Evolutionary conservation across 2,797 vertebrate species (phyloP).

Genomic region (Sorex maritimensis): DNA sequence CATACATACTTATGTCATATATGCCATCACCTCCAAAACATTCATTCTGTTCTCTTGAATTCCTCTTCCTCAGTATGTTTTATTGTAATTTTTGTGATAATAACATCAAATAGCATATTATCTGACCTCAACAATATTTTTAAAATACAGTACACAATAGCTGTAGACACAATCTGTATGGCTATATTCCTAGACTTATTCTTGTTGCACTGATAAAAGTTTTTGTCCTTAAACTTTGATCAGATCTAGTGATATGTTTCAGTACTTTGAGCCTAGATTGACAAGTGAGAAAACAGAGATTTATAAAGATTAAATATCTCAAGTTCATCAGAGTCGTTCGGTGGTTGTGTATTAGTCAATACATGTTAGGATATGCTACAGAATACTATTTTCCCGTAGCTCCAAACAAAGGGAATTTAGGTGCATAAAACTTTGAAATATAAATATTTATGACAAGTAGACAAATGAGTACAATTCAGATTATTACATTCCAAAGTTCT

Average conservation of each 20-base stretch:
- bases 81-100: background rate
- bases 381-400: background rate
- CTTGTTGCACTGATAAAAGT: background rate
- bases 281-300: background rate
- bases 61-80: background rate
- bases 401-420: background rate
- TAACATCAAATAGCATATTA: background rate
- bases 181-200: background rate
- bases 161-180: background rate
- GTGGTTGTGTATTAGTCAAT: background rate
- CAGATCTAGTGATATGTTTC: background rate
- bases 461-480: slow-evolving; percentile 15
- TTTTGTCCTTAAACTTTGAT: too few relatives aligned
- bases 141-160: background rate
- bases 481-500: slow-evolving; percentile 4
- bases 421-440: background rate
- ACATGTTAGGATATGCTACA: background rate
- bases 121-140: background rate
- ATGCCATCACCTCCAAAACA: background rate
- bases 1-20: background rate
- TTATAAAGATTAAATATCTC: slow-evolving; percentile 16
- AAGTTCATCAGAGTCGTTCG: background rate
- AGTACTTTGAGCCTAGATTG: background rate
- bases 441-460: background rate
- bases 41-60: background rate